Evolutionary conservation across 2,797 vertebrate species (phyloP).

Genomic region (Poecilia gillii): DNA sequence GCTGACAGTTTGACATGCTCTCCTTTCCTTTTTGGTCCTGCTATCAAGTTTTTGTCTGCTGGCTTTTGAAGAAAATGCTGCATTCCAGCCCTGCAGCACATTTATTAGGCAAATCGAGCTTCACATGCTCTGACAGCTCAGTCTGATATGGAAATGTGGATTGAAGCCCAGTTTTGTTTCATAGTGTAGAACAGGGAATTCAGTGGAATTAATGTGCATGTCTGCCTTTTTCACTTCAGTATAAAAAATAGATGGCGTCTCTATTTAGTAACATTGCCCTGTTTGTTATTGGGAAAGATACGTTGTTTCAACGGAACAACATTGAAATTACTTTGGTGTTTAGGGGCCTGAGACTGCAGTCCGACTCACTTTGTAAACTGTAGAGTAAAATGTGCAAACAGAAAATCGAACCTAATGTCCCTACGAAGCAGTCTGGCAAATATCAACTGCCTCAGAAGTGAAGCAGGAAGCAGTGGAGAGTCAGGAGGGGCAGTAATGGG

Average conservation of each 20-base stretch:
- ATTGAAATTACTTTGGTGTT: background rate
- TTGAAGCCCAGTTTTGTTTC: background rate
- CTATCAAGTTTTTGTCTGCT: background rate
- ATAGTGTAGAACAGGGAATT: background rate
- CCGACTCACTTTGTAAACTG: background rate
- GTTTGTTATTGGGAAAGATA: background rate
- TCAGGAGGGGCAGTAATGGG: no score
- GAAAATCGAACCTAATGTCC: background rate
- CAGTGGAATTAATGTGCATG: background rate
- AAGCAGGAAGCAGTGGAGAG: background rate
- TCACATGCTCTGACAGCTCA: background rate
- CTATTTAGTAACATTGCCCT: background rate
- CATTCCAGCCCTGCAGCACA: background rate
- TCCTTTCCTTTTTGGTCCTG: background rate
- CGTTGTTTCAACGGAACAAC: background rate
- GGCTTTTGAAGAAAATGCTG: background rate
- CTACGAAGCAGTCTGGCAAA: background rate
- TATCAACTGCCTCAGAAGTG: background rate
- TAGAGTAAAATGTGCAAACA: background rate
- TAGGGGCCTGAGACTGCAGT: background rate
- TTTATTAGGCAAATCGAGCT: slow-evolving; percentile 12
- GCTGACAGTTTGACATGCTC: background rate
- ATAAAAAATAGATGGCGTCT: background rate
- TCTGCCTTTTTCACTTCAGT: background rate
- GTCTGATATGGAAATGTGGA: background rate